Conservation (phyloP, 2,888 invertebrate species). For the Octonoba sinensis region DNA sequence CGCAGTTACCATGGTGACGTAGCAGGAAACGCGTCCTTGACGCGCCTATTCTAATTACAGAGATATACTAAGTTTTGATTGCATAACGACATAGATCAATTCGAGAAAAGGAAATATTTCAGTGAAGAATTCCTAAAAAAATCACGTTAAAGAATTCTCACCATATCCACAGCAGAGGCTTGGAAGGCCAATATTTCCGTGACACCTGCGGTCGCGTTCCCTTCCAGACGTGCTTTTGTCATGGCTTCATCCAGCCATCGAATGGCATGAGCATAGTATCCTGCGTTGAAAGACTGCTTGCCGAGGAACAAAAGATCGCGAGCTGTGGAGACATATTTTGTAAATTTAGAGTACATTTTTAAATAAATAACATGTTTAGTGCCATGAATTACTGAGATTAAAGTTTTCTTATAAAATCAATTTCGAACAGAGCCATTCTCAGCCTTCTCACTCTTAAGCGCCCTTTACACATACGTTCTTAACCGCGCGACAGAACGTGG, state of each 20-base stretch:
- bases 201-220: constrained; percentile 68
- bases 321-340: constrained; percentile 61
- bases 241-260: constrained; percentile 71
- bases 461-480: too few species aligned
- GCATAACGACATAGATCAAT: too few species aligned
- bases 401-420: not conserved
- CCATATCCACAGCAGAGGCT: constrained; percentile 69
- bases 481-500: too few species aligned
- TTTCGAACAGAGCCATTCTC: too few species aligned
- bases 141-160: constrained; percentile 54
- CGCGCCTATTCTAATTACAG: too few species aligned
- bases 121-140: too few species aligned
- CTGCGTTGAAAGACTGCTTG: constrained; percentile 70
- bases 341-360: constrained; percentile 13
- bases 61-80: too few species aligned
- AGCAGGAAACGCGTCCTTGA: too few species aligned
- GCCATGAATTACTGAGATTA: too few species aligned
- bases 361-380: not conserved
- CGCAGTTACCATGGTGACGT: too few species aligned
- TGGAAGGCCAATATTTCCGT: constrained; percentile 69
- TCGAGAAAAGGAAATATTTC: too few species aligned
- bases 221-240: constrained; percentile 67
- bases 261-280: constrained; percentile 70
- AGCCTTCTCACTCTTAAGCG: too few species aligned
- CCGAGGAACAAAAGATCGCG: constrained; percentile 71